These are phyloP conservation scores for Varanus komodoensis DNA, from an alignment of 2,113 vertebrate genomes.

Conservation along the genomic window DNA sequence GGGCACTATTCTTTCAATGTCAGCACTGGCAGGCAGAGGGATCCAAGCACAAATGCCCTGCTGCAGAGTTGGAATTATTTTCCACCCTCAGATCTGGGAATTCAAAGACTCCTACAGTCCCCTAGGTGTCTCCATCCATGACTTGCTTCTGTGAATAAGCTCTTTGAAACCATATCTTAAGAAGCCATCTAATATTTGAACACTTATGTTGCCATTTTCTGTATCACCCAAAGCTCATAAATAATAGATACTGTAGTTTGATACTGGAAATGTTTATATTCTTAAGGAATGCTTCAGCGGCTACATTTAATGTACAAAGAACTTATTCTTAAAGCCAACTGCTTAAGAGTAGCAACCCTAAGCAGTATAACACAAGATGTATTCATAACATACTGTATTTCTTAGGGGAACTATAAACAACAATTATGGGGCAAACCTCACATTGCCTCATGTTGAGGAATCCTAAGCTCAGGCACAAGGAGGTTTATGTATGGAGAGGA, in stretches of 20 bases:
- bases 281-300: conserved; percentile 6
- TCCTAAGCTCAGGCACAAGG: not conserved
- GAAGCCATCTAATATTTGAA: not conserved
- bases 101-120: too few relatives aligned
- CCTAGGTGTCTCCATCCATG: not conserved
- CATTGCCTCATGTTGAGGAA: not conserved
- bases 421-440: conserved; percentile 8
- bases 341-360: not conserved
- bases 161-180: not conserved
- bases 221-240: not conserved
- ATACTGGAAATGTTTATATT: conserved; percentile 7
- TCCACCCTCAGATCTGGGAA: too few relatives aligned
- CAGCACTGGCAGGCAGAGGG: too few relatives aligned
- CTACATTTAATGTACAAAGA: conserved; percentile 10
- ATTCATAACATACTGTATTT: conserved; percentile 7
- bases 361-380: not conserved
- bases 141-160: not conserved
- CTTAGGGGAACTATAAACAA: conserved; percentile 28
- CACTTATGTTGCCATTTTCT: not conserved
- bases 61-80: too few relatives aligned
- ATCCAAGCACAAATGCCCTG: too few relatives aligned
- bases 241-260: not conserved
- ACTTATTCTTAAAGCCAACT: conserved; percentile 18
- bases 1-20: too few relatives aligned
- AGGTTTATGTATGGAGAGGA: not conserved